phyloP scores from a whole-genome alignment of 2,113 vertebrate genomes.

The Cichladusa arquata region DNA sequence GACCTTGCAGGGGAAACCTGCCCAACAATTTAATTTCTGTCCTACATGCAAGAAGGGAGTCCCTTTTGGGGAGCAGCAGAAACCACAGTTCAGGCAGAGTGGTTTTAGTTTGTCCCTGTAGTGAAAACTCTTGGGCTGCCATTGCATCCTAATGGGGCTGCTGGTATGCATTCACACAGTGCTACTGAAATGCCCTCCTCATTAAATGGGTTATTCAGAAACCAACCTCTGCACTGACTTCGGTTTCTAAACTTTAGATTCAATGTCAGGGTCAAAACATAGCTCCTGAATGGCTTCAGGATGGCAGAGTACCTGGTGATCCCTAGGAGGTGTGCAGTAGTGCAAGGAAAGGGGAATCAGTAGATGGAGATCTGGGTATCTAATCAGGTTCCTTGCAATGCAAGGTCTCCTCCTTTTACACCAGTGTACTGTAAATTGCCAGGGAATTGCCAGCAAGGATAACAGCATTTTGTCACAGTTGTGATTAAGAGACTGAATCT shows the following conservation, averaged over 20 bases:
- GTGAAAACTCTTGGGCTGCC: neutral
- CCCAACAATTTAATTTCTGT: neutral
- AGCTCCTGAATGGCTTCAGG: neutral
- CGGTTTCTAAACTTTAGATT: neutral
- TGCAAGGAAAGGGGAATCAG: neutral
- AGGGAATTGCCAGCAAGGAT: neutral
- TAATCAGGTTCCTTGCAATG: neutral
- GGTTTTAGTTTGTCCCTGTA: neutral
- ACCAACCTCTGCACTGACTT: neutral
- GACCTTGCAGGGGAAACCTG: neutral
- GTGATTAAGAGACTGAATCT: constrained; percentile 23
- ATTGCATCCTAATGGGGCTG: neutral
- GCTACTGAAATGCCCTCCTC: neutral
- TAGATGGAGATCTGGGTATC: neutral
- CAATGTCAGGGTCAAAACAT: neutral
- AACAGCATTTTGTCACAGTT: constrained; percentile 23
- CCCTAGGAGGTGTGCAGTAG: neutral
- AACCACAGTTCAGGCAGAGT: neutral
- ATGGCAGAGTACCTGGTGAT: neutral
- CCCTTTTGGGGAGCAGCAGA: neutral
- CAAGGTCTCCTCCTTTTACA: neutral
- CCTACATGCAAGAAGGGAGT: fast-evolving
- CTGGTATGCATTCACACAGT: neutral
- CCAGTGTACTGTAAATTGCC: neutral
- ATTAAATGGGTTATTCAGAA: neutral